Base-by-base conservation (phyloP, 23 tunicate genomes). In the Styela clava region DNA sequence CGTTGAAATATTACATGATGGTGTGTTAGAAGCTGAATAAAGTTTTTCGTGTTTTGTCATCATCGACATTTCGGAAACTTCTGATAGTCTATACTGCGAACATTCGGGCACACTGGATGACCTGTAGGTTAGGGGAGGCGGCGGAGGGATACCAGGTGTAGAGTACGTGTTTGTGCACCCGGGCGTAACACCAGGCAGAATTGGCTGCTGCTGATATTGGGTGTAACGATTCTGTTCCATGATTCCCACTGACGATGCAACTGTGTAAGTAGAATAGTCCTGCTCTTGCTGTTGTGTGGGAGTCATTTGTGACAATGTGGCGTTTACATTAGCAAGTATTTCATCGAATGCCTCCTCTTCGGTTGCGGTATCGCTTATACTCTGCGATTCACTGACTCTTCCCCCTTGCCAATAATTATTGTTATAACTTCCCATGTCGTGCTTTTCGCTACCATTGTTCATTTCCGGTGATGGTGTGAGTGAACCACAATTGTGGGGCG, bases 301-400 rank as follows among this genome's bases (percentile, higher is more conserved):
- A 67, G 30, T 67, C 81, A 76, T 76, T 0, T 76, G 81, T 24
- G 81, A 44, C 31, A 76, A 44, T 21, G 62, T 44, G 64, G 62
- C 81, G 37, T 79, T 69, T 2, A 79, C 31, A 30, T 78, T 79
- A 7, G 83, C 89, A 2, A 85, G 31, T 44, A 79, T 36, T 35
- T 77, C 62, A 44, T 85, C 84, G 20, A 85, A 67, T 26, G 68
- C 76, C 62, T 85, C 89, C n/a, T 85, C 89, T 69, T 85, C 89
- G 12, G 61, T 72, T 29, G 86, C 73, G 24, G 63, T 61, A 35
- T 70, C 84, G 30, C 74, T 32, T 7, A 76, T 52, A 44, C 81
- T 76, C 24, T 44, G 81, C 1, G 81, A 20, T 44, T 76, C 81
- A 35, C 52, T 44, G 24, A 71, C 77, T 71, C 34, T 33, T 33